Evolutionary conservation across 2,113 vertebrate species (phyloP), one percentile per base, ranked within the genome.

Genomic region (Mixornis gularis): DNA sequence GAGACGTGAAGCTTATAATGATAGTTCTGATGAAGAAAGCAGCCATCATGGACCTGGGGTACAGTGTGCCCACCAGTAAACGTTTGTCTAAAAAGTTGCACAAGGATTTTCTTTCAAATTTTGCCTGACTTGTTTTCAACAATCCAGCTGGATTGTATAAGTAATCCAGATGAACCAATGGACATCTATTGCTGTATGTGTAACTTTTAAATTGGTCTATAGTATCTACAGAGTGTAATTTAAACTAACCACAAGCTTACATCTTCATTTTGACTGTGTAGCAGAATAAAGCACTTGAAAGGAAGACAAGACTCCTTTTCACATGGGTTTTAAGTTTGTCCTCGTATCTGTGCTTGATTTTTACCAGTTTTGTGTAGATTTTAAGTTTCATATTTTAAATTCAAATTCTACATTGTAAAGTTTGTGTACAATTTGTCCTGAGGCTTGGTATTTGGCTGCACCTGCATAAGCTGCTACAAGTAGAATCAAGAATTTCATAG

Each of bases 31-130:
- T 91, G 99, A 99, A 81, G 99, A 99, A 96, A 98, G 98, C 53
- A 98, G 98, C 91, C 98, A 99, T 85, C 99, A 99, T 40, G 99
- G 99, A 85, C 99, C 98, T 55, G 99, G 99, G 93, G 99, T 99
- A 88, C 99, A 99, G 97, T 99, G 99, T 89, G 99, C 99, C 96
- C 99, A 99, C 94, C 99, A 99, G 98, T 99, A 97, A 98, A 96
- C 89, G 34, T 95, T 95, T 94, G 94, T 96, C 93, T 94, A 91
- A 95, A 49, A 94, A 95, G 95, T 97, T 96, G 95, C 97, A 97
- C 97, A 95, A 94, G 97, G 97, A 96, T 97, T 97, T 97, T 96
- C 93, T 95, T 96, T 97, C 92, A 96, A 96, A 95, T 78, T 97
- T 96, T 97, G 95, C 96, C 96, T 96, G 97, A 95, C 95, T 96